These are phyloP conservation scores for Amphiprion percula DNA, from an alignment of 2,113 vertebrate species.

Conservation along the genomic window DNA sequence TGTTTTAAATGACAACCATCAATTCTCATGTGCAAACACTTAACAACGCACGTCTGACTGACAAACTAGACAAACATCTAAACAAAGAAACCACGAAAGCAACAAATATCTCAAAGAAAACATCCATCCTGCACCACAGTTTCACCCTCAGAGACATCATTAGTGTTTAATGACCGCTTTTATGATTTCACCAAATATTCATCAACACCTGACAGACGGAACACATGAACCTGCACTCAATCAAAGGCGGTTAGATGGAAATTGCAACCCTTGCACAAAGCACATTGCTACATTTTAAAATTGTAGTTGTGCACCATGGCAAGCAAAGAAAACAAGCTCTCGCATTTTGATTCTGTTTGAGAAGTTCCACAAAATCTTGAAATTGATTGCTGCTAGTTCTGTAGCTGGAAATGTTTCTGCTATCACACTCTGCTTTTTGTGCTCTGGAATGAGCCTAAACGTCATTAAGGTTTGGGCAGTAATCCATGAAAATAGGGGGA, in stretches of 20 bases:
- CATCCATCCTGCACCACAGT: background rate
- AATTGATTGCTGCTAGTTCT: background rate
- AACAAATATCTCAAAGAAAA: background rate
- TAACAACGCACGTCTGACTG: background rate
- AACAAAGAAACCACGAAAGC: background rate
- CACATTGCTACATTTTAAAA: too few relatives aligned
- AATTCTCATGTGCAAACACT: background rate
- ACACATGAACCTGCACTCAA: background rate
- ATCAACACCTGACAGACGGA: background rate
- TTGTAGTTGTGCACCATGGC: background rate
- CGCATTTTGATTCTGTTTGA: background rate
- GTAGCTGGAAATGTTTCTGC: background rate
- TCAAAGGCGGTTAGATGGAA: background rate
- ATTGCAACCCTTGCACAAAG: background rate
- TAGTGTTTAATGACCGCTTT: background rate
- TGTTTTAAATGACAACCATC: background rate
- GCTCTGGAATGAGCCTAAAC: conserved; percentile 29
- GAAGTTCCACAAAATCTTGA: background rate
- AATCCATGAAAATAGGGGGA: conserved; percentile 14
- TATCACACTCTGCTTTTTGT: conserved; percentile 1
- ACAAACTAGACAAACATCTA: background rate
- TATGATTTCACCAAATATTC: background rate
- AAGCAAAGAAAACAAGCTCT: background rate
- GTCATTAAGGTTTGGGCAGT: conserved; percentile 19
- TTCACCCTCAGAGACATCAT: background rate